Conservation (phyloP, 2,888 invertebrate genomes). For the Hipparchia semele region DNA sequence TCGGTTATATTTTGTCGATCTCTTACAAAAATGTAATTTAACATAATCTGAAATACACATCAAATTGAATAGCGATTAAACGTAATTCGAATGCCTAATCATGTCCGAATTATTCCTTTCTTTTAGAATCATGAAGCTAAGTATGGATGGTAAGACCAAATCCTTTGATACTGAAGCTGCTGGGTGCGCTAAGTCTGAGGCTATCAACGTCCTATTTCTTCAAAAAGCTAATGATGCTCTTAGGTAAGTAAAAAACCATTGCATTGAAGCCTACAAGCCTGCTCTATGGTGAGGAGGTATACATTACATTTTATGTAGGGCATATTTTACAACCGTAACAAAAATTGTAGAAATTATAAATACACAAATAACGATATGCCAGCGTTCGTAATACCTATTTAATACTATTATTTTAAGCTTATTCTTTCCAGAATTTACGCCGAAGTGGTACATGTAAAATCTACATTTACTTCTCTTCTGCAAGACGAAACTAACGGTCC, state of each 20-base stretch:
- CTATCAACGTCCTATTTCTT: slow-evolving; percentile 85
- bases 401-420: no score
- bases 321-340: no score
- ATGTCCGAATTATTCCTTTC: neutral
- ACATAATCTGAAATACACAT: no score
- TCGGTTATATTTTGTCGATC: no score
- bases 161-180: slow-evolving; percentile 91
- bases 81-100: neutral
- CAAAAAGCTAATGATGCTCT: slow-evolving; percentile 86
- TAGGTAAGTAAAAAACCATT: slow-evolving; percentile 48
- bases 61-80: no score
- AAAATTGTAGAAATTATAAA: no score
- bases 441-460: slow-evolving; percentile 83
- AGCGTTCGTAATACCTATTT: no score
- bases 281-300: no score
- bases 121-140: slow-evolving; percentile 72
- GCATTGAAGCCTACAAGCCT: no score
- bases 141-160: slow-evolving; percentile 91
- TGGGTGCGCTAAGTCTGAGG: slow-evolving; percentile 91
- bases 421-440: slow-evolving; percentile 72
- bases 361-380: no score
- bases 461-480: slow-evolving; percentile 77
- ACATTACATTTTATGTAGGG: no score
- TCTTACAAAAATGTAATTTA: no score
- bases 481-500: slow-evolving; percentile 76